phyloP scores from a whole-genome alignment of 1,140 invertebrate species.

The Solenopsis fugax region DNA sequence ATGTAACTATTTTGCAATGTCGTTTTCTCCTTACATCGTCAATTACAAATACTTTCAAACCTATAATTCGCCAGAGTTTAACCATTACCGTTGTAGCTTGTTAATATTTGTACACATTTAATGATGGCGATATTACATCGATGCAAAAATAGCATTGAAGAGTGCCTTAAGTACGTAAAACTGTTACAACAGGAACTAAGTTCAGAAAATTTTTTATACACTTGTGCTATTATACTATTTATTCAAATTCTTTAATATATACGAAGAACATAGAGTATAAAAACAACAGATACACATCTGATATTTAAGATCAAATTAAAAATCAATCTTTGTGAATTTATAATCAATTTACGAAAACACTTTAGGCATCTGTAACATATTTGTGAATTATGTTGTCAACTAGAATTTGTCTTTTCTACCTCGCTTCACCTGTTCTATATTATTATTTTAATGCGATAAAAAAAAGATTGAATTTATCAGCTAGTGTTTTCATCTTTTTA shows the following conservation, averaged over 20 bases:
- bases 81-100: constrained; percentile 31
- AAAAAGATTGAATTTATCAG: not conserved
- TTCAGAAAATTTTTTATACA: constrained; percentile 2
- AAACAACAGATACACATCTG: not conserved
- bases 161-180: constrained; percentile 54
- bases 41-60: constrained; percentile 44
- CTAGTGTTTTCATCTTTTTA: not conserved
- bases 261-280: not conserved
- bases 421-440: constrained; percentile 9
- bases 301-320: not conserved
- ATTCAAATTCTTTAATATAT: not conserved
- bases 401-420: constrained; percentile 29
- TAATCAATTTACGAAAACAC: not conserved
- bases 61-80: constrained; percentile 19
- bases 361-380: not conserved
- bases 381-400: not conserved
- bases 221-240: not conserved
- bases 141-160: constrained; percentile 19
- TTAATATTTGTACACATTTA: constrained; percentile 12
- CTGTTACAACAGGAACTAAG: not conserved
- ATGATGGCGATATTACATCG: not conserved
- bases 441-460: constrained; percentile 11
- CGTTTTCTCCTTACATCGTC: constrained; percentile 35
- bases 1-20: not conserved
- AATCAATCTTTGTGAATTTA: not conserved